Evolutionary conservation across 1,140 invertebrate species (phyloP).

Genomic region (Andricus grossulariae): DNA sequence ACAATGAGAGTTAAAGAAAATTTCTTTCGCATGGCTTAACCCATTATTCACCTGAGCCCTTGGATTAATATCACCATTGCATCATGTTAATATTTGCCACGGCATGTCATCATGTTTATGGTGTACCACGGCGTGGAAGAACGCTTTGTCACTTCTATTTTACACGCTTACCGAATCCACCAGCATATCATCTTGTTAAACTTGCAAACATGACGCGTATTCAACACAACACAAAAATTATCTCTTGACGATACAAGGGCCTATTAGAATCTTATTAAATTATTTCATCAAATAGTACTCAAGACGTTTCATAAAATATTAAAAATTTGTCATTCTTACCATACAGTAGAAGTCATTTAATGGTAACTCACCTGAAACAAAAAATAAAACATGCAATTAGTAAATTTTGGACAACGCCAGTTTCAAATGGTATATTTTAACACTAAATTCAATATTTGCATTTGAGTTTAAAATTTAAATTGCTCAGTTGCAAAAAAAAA

Average conservation of each 20-base stretch:
- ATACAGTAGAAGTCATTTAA: no score
- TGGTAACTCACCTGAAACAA: no score
- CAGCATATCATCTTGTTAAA: constrained; percentile 13
- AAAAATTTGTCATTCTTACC: no score
- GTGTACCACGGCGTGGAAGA: background rate
- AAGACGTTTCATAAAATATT: no score
- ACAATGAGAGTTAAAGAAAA: background rate
- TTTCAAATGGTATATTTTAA: no score
- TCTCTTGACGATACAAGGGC: background rate
- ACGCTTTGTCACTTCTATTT: constrained; percentile 10
- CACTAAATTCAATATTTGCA: no score
- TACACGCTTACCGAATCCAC: constrained; percentile 20
- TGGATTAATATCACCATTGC: constrained; percentile 9
- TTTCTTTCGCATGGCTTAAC: background rate
- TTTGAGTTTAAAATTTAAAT: no score
- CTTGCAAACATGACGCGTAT: background rate
- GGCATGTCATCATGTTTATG: constrained; percentile 16
- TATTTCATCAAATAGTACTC: background rate
- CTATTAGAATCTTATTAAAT: background rate
- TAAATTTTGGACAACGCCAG: no score
- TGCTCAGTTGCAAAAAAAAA: no score
- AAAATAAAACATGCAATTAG: no score
- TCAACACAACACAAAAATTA: background rate
- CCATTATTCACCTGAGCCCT: constrained; percentile 9
- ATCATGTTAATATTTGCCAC: constrained; percentile 5